Conservation (phyloP, 2,113 vertebrate genomes). For the Lethenteron camtschaticum region DNA sequence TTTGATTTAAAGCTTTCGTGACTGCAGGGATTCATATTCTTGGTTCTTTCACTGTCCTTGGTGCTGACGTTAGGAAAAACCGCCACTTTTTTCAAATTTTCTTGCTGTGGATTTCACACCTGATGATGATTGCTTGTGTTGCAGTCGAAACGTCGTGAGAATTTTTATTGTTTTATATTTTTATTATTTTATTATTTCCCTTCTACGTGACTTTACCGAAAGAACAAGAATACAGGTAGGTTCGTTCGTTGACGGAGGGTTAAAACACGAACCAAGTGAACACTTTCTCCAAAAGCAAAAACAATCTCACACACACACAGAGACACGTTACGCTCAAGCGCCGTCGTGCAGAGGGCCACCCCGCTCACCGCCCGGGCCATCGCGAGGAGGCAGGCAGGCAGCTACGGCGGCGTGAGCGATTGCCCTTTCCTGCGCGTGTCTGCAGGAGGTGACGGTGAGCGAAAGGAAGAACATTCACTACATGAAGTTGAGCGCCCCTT, state of each 20-base stretch:
- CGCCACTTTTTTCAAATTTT: too few relatives aligned
- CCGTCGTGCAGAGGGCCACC: not conserved
- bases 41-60: too few relatives aligned
- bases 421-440: not conserved
- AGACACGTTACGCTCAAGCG: not conserved
- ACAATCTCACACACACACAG: not conserved
- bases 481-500: conserved; percentile 28
- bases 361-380: not conserved
- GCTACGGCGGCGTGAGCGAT: not conserved
- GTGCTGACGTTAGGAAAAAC: too few relatives aligned
- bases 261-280: not conserved
- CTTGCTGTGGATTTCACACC: too few relatives aligned
- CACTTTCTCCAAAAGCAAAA: not conserved
- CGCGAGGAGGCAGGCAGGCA: not conserved
- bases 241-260: not conserved
- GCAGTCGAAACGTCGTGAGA: too few relatives aligned
- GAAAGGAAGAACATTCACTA: conserved; percentile 17
- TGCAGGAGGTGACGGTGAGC: conserved; percentile 10
- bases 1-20: too few relatives aligned
- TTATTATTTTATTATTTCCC: too few relatives aligned
- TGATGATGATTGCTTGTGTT: too few relatives aligned
- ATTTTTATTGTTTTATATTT: too few relatives aligned
- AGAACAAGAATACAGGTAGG: too few relatives aligned
- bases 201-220: too few relatives aligned
- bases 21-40: too few relatives aligned